Evolutionary conservation across 2,113 vertebrate genomes (phyloP).

Genomic region (Seriola dumerili): DNA sequence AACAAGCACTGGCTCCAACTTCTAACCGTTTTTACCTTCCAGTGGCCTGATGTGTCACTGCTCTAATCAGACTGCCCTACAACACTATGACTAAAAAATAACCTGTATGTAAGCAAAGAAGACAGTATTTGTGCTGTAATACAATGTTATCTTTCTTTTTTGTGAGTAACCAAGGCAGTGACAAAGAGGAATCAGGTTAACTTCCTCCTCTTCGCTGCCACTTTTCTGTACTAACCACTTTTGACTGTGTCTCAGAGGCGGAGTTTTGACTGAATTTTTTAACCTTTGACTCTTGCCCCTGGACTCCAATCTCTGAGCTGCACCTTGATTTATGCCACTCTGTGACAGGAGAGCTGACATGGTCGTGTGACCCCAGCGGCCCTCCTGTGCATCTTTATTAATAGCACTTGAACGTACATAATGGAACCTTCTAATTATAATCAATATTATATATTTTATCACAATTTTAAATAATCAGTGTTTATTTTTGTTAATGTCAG

Average conservation of each 20-base stretch:
- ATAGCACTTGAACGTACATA: conserved; percentile 86
- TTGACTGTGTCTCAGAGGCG: conserved; percentile 76
- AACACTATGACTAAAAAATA: conserved; percentile 39
- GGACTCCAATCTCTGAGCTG: conserved; percentile 75
- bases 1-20: conserved; percentile 60
- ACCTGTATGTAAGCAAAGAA: conserved; percentile 36
- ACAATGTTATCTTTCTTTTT: conserved; percentile 50
- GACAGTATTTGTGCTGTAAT: conserved; percentile 51
- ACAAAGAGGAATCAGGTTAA: conserved; percentile 44
- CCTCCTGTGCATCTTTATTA: conserved; percentile 76
- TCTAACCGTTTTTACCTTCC: conserved; percentile 47
- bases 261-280: conserved; percentile 82
- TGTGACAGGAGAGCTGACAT: conserved; percentile 55
- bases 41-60: conserved; percentile 28
- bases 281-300: conserved; percentile 70
- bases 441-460: conserved; percentile 80
- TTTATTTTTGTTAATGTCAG: conserved; percentile 78
- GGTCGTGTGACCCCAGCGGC: conserved; percentile 29
- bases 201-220: conserved; percentile 17
- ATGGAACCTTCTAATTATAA: conserved; percentile 79
- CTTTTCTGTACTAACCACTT: conserved; percentile 81
- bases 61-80: conserved; percentile 45
- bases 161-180: conserved; percentile 54
- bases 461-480: conserved; percentile 82
- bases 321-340: conserved; percentile 83